Percentiles rank a stretch among this genome's conserved stretches.
Conservation (phyloP, 2,113 vertebrate species). For the Malurus alboscapulatus region DNA sequence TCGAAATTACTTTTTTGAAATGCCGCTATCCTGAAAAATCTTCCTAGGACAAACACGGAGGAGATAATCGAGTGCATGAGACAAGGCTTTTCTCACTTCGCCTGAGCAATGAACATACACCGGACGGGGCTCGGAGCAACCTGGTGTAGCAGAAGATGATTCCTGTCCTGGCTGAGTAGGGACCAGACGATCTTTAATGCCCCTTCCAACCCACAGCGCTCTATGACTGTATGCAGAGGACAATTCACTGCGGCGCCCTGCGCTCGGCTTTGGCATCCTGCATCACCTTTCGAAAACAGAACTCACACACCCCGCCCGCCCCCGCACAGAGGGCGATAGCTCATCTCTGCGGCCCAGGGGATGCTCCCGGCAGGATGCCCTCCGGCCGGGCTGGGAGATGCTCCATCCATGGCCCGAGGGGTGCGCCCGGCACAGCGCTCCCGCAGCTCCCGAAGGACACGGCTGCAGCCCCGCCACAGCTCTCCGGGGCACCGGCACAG, state of each 20-base stretch:
- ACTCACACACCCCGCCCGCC: fast-evolving
- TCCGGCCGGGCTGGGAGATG: not conserved
- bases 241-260: not conserved
- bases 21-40: not conserved
- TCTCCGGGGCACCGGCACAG: too few species aligned
- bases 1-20: not conserved
- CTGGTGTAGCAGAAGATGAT: not conserved
- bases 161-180: not conserved
- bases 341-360: too few species aligned
- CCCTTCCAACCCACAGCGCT: not conserved
- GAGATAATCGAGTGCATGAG: not conserved
- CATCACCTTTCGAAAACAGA: not conserved
- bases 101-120: not conserved
- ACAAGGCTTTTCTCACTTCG: not conserved
- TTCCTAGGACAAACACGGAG: not conserved
- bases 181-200: not conserved
- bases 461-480: not conserved
- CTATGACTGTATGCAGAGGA: not conserved
- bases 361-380: not conserved
- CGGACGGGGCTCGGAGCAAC: not conserved
- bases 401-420: fast-evolving
- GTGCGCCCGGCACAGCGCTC: fast-evolving
- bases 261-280: not conserved
- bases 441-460: fast-evolving
- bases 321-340: not conserved